phyloP scores from a whole-genome alignment of 1,140 invertebrate species.

The Papilio machaon region DNA sequence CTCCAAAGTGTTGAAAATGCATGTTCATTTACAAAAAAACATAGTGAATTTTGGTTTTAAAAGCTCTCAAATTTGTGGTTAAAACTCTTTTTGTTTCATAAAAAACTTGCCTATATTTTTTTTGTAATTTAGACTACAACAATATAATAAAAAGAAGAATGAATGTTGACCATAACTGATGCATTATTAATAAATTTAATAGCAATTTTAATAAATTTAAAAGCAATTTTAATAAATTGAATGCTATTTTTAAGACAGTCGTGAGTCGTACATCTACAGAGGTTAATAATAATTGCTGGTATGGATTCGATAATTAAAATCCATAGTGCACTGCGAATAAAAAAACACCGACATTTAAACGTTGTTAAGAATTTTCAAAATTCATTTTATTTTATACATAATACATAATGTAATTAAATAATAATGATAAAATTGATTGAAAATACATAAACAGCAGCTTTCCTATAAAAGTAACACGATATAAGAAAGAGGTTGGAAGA shows the following conservation, averaged over 20 bases:
- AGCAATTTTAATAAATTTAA: constrained; percentile 33
- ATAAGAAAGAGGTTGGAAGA: no score
- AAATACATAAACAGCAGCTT: no score
- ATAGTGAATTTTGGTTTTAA: background rate
- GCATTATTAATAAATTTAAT: constrained; percentile 23
- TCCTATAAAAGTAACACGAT: no score
- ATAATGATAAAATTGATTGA: no score
- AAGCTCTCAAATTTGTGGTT: background rate
- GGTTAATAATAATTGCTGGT: constrained; percentile 6
- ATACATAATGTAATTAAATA: no score
- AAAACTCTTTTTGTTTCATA: background rate
- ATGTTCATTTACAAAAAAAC: background rate
- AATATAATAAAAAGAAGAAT: background rate
- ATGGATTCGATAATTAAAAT: constrained; percentile 51
- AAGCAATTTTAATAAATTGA: constrained; percentile 28
- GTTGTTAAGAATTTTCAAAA: background rate
- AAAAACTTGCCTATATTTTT: background rate
- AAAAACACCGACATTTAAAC: background rate
- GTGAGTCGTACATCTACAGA: background rate
- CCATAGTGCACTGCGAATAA: constrained; percentile 9
- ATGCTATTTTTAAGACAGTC: constrained; percentile 15
- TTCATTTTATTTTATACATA: background rate
- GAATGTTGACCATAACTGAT: background rate
- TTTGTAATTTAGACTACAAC: background rate
- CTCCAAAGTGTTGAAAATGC: constrained; percentile 44